These are phyloP conservation scores for Redunca redunca DNA, from an alignment of 2,113 vertebrate species.

Conservation along the genomic window DNA sequence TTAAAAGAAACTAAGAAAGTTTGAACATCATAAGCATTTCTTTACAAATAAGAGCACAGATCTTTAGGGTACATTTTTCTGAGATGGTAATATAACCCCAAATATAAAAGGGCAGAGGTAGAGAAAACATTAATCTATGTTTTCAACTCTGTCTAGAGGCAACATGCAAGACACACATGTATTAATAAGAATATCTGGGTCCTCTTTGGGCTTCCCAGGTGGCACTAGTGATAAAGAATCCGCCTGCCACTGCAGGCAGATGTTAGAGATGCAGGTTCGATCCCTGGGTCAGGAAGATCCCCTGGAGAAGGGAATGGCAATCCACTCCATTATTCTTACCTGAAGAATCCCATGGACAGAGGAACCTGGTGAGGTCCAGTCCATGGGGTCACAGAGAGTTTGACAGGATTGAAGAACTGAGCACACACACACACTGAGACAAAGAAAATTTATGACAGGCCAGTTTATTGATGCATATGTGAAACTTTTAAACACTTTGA, in stretches of 20 bases:
- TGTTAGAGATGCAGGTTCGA: neutral
- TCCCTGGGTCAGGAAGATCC: neutral
- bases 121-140: neutral
- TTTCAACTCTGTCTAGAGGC: neutral
- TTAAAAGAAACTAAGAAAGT: neutral
- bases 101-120: neutral
- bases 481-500: neutral
- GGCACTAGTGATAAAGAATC: neutral
- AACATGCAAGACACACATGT: neutral
- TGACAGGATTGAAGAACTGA: neutral
- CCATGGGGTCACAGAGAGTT: neutral
- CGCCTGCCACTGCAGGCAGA: accelerated
- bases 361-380: neutral
- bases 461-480: neutral
- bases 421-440: neutral
- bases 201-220: neutral
- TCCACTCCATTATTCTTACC: neutral
- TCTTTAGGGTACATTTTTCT: neutral
- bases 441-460: neutral
- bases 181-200: neutral
- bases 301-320: neutral
- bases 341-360: neutral
- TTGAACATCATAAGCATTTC: neutral
- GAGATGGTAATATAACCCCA: neutral
- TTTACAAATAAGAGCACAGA: neutral